These are phyloP conservation scores for Poeciliopsis gracilis DNA, from an alignment of 2,797 vertebrate genomes.

Conservation along the genomic window DNA sequence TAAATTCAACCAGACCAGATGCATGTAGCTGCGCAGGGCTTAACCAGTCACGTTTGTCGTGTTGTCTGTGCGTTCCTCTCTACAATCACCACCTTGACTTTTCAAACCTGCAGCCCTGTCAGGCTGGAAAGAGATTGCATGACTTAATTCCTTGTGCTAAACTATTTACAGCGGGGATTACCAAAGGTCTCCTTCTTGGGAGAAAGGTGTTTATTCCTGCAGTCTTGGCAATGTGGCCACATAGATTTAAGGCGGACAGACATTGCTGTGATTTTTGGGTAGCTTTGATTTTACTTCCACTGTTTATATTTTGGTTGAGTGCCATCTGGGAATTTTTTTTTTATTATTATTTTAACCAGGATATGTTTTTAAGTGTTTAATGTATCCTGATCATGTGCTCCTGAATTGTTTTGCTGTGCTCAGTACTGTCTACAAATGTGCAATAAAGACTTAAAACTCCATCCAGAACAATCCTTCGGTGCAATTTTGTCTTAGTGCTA, in stretches of 20 bases:
- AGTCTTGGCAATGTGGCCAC: slow-evolving; percentile 49
- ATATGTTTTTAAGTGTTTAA: background rate
- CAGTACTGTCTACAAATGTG: slow-evolving; percentile 65
- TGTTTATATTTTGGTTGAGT: background rate
- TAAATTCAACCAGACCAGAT: slow-evolving; percentile 14
- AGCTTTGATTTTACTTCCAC: background rate
- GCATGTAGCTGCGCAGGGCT: slow-evolving; percentile 7
- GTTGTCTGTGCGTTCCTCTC: slow-evolving; percentile 7
- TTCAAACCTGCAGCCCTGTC: slow-evolving; percentile 52
- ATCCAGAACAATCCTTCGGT: background rate
- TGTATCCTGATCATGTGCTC: slow-evolving; percentile 38
- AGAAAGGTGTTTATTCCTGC: slow-evolving; percentile 60
- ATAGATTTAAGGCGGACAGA: slow-evolving; percentile 41
- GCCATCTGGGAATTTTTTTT: background rate
- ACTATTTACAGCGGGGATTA: slow-evolving; percentile 82
- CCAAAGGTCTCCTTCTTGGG: slow-evolving; percentile 49
- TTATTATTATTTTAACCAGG: background rate
- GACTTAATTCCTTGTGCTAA: slow-evolving; percentile 79
- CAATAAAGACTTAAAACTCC: slow-evolving; percentile 65
- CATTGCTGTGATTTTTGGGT: slow-evolving; percentile 2
- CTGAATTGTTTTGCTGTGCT: slow-evolving; percentile 45
- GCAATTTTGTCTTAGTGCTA: background rate
- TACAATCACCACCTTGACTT: slow-evolving; percentile 60
- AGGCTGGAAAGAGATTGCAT: slow-evolving; percentile 76
- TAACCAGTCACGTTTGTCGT: slow-evolving; percentile 20